Percentiles rank a stretch among this genome's conserved stretches.
These are phyloP conservation scores for Leucophenga maculata DNA, from an alignment of 2,888 invertebrate genomes.

Conservation along the genomic window DNA sequence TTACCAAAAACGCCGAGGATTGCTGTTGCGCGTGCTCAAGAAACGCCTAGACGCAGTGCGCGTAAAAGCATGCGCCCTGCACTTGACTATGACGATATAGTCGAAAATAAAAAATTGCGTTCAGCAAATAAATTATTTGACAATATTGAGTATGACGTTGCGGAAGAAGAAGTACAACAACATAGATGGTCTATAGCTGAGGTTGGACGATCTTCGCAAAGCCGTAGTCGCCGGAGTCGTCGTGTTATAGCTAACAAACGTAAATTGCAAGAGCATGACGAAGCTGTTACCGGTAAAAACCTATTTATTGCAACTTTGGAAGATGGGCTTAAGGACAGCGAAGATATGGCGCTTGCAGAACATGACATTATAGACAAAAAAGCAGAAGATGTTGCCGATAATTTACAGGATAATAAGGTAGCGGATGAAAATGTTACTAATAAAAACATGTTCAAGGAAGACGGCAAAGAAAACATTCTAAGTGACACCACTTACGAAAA, in stretches of 20 bases:
- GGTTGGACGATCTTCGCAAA: slow-evolving; percentile 59
- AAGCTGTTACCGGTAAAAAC: not conserved
- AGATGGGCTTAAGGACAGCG: no score
- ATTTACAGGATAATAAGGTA: no score
- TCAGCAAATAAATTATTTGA: slow-evolving; percentile 48
- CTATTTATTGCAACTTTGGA: no score
- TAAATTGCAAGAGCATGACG: not conserved
- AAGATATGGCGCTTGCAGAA: no score
- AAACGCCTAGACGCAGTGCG: slow-evolving; percentile 64
- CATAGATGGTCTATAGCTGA: slow-evolving; percentile 57
- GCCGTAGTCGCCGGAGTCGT: slow-evolving; percentile 52
- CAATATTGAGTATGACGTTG: slow-evolving; percentile 62
- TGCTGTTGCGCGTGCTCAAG: not conserved
- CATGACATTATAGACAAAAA: no score
- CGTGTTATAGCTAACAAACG: slow-evolving; percentile 12
- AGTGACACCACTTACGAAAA: no score
- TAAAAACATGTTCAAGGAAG: no score
- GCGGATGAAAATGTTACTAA: no score
- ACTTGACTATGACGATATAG: slow-evolving; percentile 65
- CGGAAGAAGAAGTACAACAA: slow-evolving; percentile 18
- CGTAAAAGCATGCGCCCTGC: slow-evolving; percentile 65
- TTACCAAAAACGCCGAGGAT: not conserved
- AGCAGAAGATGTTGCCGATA: no score
- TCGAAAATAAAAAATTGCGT: slow-evolving; percentile 42
- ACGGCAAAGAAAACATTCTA: no score